Conservation (phyloP, 2,888 invertebrate genomes). For the Cloeon dipterum region DNA sequence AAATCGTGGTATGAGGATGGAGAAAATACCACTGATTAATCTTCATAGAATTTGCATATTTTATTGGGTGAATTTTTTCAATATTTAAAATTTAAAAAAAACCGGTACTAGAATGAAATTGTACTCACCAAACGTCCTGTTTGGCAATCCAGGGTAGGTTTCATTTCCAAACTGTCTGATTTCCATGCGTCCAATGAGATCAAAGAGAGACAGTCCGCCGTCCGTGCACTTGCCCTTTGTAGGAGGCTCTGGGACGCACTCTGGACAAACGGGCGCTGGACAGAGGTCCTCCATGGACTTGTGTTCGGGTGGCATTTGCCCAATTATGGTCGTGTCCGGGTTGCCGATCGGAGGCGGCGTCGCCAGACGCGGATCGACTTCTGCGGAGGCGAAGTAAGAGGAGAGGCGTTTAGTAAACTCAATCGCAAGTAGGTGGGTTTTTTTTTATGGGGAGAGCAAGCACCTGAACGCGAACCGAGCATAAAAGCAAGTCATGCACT, state of each 20-base stretch:
- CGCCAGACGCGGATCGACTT: conserved; percentile 23
- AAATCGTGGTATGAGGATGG: too few species aligned
- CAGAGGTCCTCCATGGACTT: conserved; percentile 34
- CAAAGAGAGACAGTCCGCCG: conserved; percentile 29
- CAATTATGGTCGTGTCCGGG: conserved; percentile 24
- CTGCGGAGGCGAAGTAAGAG: too few species aligned
- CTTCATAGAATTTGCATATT: too few species aligned
- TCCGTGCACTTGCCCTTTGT: conserved; percentile 29
- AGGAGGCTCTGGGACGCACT: conserved; percentile 24
- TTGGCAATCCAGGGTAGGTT: conserved; percentile 29
- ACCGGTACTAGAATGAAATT: not conserved
- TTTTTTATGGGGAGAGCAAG: not conserved
- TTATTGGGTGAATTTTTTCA: too few species aligned
- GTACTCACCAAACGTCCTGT: conserved; percentile 21
- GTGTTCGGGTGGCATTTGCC: conserved; percentile 33
- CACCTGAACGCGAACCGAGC: not conserved
- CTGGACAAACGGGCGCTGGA: conserved; percentile 31
- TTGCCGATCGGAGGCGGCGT: conserved; percentile 21
- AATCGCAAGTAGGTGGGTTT: not conserved
- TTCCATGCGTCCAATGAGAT: conserved; percentile 27
- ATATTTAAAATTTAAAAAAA: not conserved
- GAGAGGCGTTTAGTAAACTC: not conserved
- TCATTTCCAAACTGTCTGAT: conserved; percentile 30
- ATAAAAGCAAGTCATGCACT: not conserved
- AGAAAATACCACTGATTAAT: too few species aligned